Percentiles rank a stretch among this genome's conserved stretches.
Evolutionary conservation across 2,113 vertebrate genomes (phyloP).

Genomic region (Uria aalge): DNA sequence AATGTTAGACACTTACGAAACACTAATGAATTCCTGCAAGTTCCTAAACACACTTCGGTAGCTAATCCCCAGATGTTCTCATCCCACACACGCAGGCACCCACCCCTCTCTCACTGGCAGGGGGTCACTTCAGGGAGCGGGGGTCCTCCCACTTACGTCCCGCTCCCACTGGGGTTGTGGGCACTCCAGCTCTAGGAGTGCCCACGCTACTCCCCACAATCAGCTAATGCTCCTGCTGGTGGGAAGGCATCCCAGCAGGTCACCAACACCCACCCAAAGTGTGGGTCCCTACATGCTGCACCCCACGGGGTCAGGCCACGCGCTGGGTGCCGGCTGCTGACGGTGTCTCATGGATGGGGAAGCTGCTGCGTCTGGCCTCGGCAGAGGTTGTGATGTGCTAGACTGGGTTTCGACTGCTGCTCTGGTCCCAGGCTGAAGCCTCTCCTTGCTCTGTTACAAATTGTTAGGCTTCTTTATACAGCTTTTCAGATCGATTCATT

Average conservation of each 20-base stretch:
- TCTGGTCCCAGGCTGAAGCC: neutral
- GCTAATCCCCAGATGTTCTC: neutral
- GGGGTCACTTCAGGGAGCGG: neutral
- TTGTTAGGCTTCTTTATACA: neutral
- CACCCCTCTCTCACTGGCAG: neutral
- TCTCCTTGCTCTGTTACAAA: neutral
- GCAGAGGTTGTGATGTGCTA: neutral
- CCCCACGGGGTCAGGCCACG: rapidly evolving
- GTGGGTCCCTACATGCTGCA: neutral
- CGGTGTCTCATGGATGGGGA: neutral
- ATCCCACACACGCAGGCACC: rapidly evolving
- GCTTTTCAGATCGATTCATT: neutral
- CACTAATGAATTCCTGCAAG: neutral
- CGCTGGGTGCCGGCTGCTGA: rapidly evolving
- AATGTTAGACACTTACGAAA: neutral
- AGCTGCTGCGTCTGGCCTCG: neutral
- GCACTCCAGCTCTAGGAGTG: neutral
- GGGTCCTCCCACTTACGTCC: rapidly evolving
- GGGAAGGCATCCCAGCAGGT: neutral
- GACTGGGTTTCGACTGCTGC: neutral
- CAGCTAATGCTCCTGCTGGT: neutral
- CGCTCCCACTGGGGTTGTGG: neutral
- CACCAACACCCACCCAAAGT: rapidly evolving
- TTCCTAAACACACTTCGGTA: neutral
- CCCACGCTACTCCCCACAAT: rapidly evolving